Evolutionary conservation across 53 echinoderm and acorn worm species (phyloP), one percentile per base, ranked within the genome.

Genomic region (Echinometra lucunter): DNA sequence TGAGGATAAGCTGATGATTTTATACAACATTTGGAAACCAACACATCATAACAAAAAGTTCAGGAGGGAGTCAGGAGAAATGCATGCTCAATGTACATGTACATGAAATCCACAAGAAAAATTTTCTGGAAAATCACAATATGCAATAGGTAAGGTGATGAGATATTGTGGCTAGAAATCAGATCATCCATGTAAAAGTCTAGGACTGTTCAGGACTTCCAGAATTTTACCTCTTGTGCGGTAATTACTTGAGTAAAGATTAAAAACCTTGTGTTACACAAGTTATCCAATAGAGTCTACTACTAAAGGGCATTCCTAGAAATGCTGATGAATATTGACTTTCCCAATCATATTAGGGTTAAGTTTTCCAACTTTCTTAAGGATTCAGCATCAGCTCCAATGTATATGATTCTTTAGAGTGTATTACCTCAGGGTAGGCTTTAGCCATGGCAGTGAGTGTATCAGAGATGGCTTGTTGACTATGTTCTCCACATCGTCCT

Each of bases 391-490:
- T 23, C 6, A 63, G 63, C 57, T n/a, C n/a, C n/a, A n/a, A n/a
- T n/a, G 53, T 25, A 63, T 25, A 63, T 25, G 15, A 34, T 69
- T 1, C 15, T 40, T 38, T 19, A 75, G 18, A 40, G 78, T 42
- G 12, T 78, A 19, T 19, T 40, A 94, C 94, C 95, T 97, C 94
- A 27, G 96, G 96, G 89, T 98, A 98, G 58, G 96, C 97, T 63
- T 97, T 98, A 23, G 97, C 98, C 97, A 98, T 97, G 11, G 98
- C 98, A 8, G 97, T 97, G 17, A 98, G 97, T 19, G 97, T 97
- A 40, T 97, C 97, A 15, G 97, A 97, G 72, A 98, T 95, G 66
- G 97, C 97, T 53, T 94, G 96, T 69, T 96, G 96, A 35, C 97
- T 95, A 38, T 95, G 96, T n/a, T 94, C 96, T 40, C 97, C 97